A percentile compares a stretch with the other conserved stretches of the same genome.
Evolutionary conservation across 2,888 invertebrate genomes (phyloP).

Genomic region (Cerastoderma edule): DNA sequence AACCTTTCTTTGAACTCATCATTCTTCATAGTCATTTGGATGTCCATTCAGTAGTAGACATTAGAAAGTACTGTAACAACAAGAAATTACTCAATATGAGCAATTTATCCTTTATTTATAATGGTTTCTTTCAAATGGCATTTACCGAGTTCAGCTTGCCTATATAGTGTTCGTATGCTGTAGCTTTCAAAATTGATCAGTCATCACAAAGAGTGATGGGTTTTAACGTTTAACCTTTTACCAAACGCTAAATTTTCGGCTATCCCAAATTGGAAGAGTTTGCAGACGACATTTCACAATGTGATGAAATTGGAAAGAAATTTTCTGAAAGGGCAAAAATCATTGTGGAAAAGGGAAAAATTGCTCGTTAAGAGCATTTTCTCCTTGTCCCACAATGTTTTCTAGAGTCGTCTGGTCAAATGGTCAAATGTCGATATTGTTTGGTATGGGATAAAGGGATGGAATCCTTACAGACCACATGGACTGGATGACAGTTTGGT

Average conservation of each 20-base stretch:
- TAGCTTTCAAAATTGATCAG: not conserved
- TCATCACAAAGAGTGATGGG: not conserved
- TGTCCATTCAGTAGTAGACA: too few species aligned
- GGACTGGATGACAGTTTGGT: too few species aligned
- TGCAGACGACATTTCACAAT: not conserved
- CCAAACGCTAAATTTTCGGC: not conserved
- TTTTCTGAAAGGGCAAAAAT: too few species aligned
- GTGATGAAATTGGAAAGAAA: too few species aligned
- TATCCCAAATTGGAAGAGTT: not conserved
- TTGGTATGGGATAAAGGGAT: too few species aligned
- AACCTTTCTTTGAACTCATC: not conserved
- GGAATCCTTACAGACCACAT: too few species aligned
- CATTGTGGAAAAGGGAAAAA: too few species aligned
- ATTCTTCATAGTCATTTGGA: not conserved
- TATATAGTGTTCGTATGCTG: not conserved
- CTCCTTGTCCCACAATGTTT: too few species aligned
- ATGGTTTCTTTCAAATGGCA: not conserved
- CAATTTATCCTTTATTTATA: not conserved
- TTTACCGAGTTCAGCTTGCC: not conserved
- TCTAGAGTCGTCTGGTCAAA: too few species aligned
- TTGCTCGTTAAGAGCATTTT: too few species aligned
- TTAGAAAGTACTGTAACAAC: not conserved
- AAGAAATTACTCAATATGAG: not conserved
- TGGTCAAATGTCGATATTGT: too few species aligned
- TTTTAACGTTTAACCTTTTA: not conserved